Base-by-base conservation (phyloP, 2,113 vertebrate species). In the Oryzias javanicus region DNA sequence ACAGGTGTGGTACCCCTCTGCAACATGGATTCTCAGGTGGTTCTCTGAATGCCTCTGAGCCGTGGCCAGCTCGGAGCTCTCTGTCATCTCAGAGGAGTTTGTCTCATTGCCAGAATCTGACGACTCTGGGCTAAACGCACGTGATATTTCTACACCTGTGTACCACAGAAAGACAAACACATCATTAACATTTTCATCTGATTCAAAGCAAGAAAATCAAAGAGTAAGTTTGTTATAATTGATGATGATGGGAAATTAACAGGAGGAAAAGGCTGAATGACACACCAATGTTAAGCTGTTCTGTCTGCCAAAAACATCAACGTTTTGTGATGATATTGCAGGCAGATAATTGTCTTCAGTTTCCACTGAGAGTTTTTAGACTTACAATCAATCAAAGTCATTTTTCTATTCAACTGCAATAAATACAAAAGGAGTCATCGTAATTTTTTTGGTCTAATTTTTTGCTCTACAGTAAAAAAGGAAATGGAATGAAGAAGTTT, bases 71-170 rank as follows among this genome's bases (percentile, higher is more conserved):
- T 99, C 97, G 44, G 96, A 99, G 85, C 91, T 97, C 90, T 99
- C 97, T 44, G 96, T 99, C 96, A 98, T 98, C 94, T 99, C 97
- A 40, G 97, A 99, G 66, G 97, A 99, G 89, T 99, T 99, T 74
- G 97, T 98, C 87, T 99, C 97, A 86, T 99, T 99, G 86, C 96
- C 96, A 76, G 97, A 99, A 94, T 99, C 97, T 64, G 97, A 99
- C 24, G 96, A 98, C 86, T 99, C 97, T 1, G 96, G 97, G 79
- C 97, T 99, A 93, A 97, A 99, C 67, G 95, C 94, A 91, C 96
- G 92, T 82, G 95, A 93, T 91, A 99, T 96, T 91, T 94, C 93
- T 92, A 98, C 95, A 96, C 96, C 97, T 99, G 94, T 86, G 91
- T 92, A 88, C 86, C 93, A 94, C 89, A 94, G 86, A 94, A 92